Base-by-base conservation (phyloP, 2,113 vertebrate genomes). In the Oryzias celebensis region DNA sequence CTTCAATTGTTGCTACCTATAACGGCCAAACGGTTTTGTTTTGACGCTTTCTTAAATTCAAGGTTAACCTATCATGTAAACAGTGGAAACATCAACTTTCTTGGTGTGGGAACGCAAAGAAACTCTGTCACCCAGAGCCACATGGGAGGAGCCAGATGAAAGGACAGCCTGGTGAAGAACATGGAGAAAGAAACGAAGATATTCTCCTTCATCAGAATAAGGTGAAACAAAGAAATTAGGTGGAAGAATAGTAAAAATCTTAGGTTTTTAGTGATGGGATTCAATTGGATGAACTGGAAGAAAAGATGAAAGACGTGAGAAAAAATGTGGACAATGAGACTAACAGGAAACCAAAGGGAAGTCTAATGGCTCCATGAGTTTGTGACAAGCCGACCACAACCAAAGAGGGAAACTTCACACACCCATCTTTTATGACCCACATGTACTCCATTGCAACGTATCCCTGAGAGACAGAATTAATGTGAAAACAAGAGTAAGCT, bases 81-180 rank as follows among this genome's bases (percentile, higher is more conserved):
- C 67, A 75, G 53, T 77, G 73, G 83, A 72, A 90, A 81, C 81
- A 84, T 24, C 42, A 60, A 43, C 58, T 73, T 68, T 84, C 14
- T 80, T 70, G 47, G 66, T 83, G 75, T 81, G 87, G 83, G 77
- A 89, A 83, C 17, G 62, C 71, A 76, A 68, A 68, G 57, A 81
- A 54, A 71, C 13, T 36, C 58, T 31, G 42, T 49, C 4, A 69
- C 61, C 77, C 71, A 62, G 57, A 47, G 7, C 46, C 42, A 12
- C 16, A 44, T 41, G 62, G 46, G 68, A 58, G 65, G 68, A 53
- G 26, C 17, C 18, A 6, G 1, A 6, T 73, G 56, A 20, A 48
- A 59, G 70, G 68, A 68, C 53, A 62, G 23, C 45, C 54, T 63
- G 65, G 64, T 36, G 36, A 36, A 28, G 36, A 36, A 36, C 36